Percentiles rank a stretch among this genome's conserved stretches.
Evolutionary conservation across 2,888 invertebrate species (phyloP).

Genomic region (Brachynemurus nebulosus): DNA sequence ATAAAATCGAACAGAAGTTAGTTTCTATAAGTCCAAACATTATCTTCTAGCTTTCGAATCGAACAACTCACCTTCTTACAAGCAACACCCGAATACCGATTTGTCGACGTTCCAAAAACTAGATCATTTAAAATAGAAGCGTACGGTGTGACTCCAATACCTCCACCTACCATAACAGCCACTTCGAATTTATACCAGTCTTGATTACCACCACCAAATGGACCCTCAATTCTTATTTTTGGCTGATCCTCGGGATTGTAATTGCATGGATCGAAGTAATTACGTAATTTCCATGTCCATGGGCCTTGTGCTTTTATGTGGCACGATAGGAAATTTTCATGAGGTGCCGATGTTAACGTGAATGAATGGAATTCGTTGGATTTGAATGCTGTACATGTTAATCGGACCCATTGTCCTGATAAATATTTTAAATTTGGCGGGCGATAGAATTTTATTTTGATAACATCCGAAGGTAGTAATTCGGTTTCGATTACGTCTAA

Average conservation of each 20-base stretch:
- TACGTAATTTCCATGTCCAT: constrained; percentile 94
- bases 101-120: constrained; percentile 91
- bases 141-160: constrained; percentile 94
- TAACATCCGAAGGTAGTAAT: constrained; percentile 83
- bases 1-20: too few relatives aligned
- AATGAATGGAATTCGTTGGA: constrained; percentile 90
- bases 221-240: constrained; percentile 83
- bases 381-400: constrained; percentile 81
- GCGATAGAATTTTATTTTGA: constrained; percentile 87
- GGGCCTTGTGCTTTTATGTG: constrained; percentile 89
- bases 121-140: constrained; percentile 93
- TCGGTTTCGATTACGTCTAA: constrained; percentile 89
- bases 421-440: constrained; percentile 90
- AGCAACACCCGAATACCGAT: constrained; percentile 89
- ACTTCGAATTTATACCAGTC: constrained; percentile 98
- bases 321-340: constrained; percentile 86
- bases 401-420: constrained; percentile 87
- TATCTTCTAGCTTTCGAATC: too few relatives aligned
- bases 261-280: constrained; percentile 88
- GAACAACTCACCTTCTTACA: constrained; percentile 74
- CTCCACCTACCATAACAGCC: constrained; percentile 95
- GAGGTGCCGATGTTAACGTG: constrained; percentile 89
- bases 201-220: constrained; percentile 95
- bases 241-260: constrained; percentile 76
- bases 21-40: too few relatives aligned